phyloP scores from a whole-genome alignment of 2,888 invertebrate species.

The Tenodera sinensis region DNA sequence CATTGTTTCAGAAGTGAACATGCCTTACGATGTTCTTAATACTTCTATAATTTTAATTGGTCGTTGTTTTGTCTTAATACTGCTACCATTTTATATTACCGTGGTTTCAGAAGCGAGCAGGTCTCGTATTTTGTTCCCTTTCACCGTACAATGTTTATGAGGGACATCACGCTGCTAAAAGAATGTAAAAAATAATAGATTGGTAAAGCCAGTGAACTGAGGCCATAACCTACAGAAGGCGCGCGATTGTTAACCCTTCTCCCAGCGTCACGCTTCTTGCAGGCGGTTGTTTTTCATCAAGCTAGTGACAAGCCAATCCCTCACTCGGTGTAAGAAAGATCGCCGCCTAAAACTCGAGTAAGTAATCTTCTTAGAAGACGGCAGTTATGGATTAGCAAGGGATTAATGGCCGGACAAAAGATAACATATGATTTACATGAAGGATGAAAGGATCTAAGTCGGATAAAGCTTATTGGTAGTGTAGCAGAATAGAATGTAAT shows the following conservation, averaged over 20 bases:
- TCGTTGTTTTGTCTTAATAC: too few species aligned
- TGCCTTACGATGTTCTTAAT: too few species aligned
- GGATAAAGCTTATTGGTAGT: too few species aligned
- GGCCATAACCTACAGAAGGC: background rate
- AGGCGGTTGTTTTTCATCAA: background rate
- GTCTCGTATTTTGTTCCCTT: too few species aligned
- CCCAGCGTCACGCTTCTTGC: background rate
- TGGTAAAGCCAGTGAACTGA: background rate
- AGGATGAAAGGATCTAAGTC: background rate
- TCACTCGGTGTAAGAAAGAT: background rate
- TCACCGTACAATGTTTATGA: too few species aligned
- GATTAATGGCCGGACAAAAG: background rate
- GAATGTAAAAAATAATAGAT: background rate
- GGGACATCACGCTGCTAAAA: too few species aligned
- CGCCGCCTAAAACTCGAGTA: background rate
- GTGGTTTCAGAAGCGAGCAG: too few species aligned
- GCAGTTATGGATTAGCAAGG: background rate
- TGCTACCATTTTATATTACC: too few species aligned
- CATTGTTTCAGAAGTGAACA: too few species aligned
- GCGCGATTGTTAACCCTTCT: background rate
- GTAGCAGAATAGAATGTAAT: too few species aligned
- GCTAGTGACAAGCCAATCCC: background rate
- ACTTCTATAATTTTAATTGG: too few species aligned
- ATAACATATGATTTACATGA: background rate
- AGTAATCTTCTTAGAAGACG: background rate